Evolutionary conservation across 2,888 invertebrate species (phyloP), one percentile per base, ranked within the genome.

Genomic region (Tiliacea aurago): DNA sequence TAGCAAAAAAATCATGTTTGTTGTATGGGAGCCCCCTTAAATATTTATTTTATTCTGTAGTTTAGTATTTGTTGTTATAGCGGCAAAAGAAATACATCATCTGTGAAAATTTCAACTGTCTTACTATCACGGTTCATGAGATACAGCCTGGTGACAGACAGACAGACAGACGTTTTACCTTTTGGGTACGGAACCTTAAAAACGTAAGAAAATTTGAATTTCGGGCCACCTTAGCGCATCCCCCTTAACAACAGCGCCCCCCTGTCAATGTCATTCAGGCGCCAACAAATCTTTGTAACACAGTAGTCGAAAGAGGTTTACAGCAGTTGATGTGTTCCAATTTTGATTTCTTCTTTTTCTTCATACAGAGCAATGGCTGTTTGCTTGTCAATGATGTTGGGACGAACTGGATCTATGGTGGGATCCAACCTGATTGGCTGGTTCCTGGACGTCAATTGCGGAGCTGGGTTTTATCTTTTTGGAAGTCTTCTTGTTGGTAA

Each of bases 341-440:
- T 63, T 23, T 62, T 28, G 18, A 43, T 43, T 61, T 62, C 5
- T 11, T 59, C 0, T 51, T 20, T 49, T 62, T 47, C 37, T 71
- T 37, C 11, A 11, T 11, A 49, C 90, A 97, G 97, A 80, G 97
- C 97, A 0, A 97, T 97, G 93, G 97, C 97, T 0, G 94, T 98
- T 23, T 97, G 97, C 80, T 91, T 97, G 70, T 96, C 97, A 28
- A 96, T 97, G 92, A 97, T 97, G 93, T 94, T 97, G 80, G 98
- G 98, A 1, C 95, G 97, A 55, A 90, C 97, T 33, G 97, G 97
- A 1, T 97, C 97, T 0, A 97, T 97, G 92, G 92, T 96, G 3
- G 97, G 97, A 73, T 97, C 97, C 87, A 93, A 97, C 81, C 92
- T 97, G 0, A 97, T 98, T 78, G 97, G 97, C 10, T 91, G 96